Base-by-base conservation (phyloP, 2,113 vertebrate species). In the Phyllostomus hastatus region DNA sequence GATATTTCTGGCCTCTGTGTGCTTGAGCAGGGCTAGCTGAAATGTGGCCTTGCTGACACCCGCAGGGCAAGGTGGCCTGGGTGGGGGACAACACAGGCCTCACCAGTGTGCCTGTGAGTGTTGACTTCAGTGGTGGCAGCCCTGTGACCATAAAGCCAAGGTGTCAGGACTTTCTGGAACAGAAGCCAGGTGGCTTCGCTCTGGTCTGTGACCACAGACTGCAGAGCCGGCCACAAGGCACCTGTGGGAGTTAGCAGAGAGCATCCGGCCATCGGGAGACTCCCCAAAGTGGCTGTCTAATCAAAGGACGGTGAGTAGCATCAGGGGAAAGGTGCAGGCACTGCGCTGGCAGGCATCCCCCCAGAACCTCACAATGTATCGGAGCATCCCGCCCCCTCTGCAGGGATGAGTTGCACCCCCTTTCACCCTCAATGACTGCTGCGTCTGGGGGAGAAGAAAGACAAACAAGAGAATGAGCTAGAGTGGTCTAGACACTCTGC, bases 191-290 rank as follows among this genome's bases (percentile, higher is more conserved):
- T 7, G n/a, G 11, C 16, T 33, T 33, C 22, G 1, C 52, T 79
- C 38, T 6, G 0, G 12, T 48, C 57, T 66, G 26, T 80, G 79
- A 72, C 54, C n/a, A 38, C 5, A 26, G 50, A 28, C 43, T 86
- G 3, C 52, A 90, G 57, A 94, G 10, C 4, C 1, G 46, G 57
- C 24, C 2, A 1, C 5, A 0, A 48, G 38, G 48, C 33, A 24
- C 43, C 16, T 26, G 3, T 0, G 7, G 31, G 15, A 10, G 10
- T 2, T 4, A 31, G 48, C 59, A 19, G 12, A 1, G 0, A 24
- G 0, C 0, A 5, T 1, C 20, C 41, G 52, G 2, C 4, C 0
- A 2, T 24, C 1, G 0, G 67, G 46, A 31, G 59, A 1, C 35
- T 7, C n/a, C 54, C 54, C 75, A 10, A 5, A 9, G 4, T 22